phyloP scores from a whole-genome alignment of 2,888 invertebrate genomes.

The Frankliniella intonsa region DNA sequence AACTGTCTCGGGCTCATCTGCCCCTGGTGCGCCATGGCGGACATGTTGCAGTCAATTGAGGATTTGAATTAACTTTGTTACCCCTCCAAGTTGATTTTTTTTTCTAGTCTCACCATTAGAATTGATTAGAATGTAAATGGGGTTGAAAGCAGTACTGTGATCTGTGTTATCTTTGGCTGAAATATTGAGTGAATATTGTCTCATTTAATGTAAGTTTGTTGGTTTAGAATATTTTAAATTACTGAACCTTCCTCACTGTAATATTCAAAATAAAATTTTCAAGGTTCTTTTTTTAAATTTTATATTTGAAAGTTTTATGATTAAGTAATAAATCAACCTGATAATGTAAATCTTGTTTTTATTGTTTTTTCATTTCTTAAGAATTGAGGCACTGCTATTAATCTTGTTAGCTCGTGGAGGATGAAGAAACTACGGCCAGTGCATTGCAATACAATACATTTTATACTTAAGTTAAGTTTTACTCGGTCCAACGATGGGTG shows the following conservation, averaged over 20 bases:
- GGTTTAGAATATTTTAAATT: too few species aligned
- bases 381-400: not conserved
- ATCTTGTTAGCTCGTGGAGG: too few species aligned
- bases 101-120: not conserved
- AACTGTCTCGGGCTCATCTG: too few species aligned
- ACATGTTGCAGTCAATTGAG: not conserved
- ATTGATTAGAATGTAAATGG: not conserved
- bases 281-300: not conserved
- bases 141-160: not conserved
- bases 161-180: not conserved
- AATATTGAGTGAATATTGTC: not conserved
- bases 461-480: constrained; percentile 38
- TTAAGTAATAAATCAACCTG: not conserved
- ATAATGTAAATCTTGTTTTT: not conserved
- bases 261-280: too few species aligned
- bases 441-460: not conserved
- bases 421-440: too few species aligned
- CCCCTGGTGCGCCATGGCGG: not conserved
- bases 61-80: too few species aligned
- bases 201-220: not conserved
- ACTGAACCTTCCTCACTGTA: too few species aligned
- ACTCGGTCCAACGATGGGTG: constrained; percentile 95
- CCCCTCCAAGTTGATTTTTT: not conserved
- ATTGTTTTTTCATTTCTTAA: not conserved
- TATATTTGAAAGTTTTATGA: not conserved